Percentiles rank a stretch among this genome's conserved stretches.
phyloP scores from a whole-genome alignment of 2,888 invertebrate species.

The Drosophila neonasuta region DNA sequence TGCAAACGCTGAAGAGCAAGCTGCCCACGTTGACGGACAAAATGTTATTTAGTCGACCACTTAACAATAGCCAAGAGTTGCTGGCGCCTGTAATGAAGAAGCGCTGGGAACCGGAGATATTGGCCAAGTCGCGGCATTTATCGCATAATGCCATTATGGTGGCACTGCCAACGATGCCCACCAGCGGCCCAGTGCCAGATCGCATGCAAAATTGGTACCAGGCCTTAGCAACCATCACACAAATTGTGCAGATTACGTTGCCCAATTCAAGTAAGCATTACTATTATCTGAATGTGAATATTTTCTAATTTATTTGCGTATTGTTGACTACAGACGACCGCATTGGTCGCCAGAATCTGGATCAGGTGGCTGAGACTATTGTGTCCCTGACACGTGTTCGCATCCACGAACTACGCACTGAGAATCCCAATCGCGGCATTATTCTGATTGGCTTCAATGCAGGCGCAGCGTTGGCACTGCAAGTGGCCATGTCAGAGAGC shows the following conservation, averaged over 20 bases:
- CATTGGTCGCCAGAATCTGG: constrained; percentile 78
- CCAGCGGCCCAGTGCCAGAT: constrained; percentile 82
- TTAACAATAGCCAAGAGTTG: constrained; percentile 85
- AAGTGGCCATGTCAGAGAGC: constrained; percentile 88
- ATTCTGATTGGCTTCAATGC: constrained; percentile 90
- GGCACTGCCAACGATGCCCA: constrained; percentile 84
- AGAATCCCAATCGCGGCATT: constrained; percentile 87
- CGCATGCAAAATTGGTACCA: constrained; percentile 88
- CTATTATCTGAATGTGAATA: background rate
- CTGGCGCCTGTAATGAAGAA: constrained; percentile 84
- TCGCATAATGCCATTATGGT: constrained; percentile 87
- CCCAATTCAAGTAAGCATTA: constrained; percentile 74
- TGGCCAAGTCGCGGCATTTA: constrained; percentile 87
- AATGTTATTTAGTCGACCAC: constrained; percentile 85
- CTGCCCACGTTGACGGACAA: constrained; percentile 88
- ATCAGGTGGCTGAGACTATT: constrained; percentile 85
- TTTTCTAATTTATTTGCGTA: background rate
- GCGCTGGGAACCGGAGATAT: constrained; percentile 89
- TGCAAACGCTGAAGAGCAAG: constrained; percentile 88
- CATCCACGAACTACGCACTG: constrained; percentile 87
- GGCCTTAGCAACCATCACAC: constrained; percentile 86
- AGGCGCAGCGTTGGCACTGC: constrained; percentile 89
- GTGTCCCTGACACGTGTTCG: constrained; percentile 87
- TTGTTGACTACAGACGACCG: constrained; percentile 61
- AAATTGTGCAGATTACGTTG: constrained; percentile 84